These are phyloP conservation scores for Microctenopoma steveboyesi DNA, from an alignment of 2,797 vertebrate genomes.

Conservation along the genomic window DNA sequence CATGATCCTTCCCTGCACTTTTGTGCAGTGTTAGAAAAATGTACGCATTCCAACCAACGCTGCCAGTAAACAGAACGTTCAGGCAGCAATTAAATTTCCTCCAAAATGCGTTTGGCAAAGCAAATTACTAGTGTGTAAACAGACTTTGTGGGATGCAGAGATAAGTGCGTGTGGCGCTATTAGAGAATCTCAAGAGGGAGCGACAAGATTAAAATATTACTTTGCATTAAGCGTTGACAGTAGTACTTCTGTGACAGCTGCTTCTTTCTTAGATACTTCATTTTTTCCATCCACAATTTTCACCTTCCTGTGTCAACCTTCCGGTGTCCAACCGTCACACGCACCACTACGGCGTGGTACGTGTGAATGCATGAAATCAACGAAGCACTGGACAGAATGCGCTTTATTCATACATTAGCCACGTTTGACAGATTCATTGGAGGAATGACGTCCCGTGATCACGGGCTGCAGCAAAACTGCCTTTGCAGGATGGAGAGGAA, in stretches of 20 bases:
- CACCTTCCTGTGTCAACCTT: not conserved
- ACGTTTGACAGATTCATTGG: conserved; percentile 8
- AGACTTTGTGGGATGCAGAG: conserved; percentile 7
- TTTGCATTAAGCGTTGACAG: not conserved
- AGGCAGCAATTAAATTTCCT: conserved; percentile 7
- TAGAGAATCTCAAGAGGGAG: conserved; percentile 13
- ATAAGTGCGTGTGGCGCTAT: conserved; percentile 2
- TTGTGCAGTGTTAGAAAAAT: conserved; percentile 1
- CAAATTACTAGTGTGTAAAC: conserved; percentile 11
- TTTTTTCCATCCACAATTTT: not conserved
- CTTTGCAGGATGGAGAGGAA: conserved; percentile 2
- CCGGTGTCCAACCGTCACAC: not conserved
- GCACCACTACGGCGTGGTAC: not conserved
- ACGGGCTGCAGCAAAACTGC: not conserved
- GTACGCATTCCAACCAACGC: conserved; percentile 11
- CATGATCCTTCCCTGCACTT: not conserved
- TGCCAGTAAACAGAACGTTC: conserved; percentile 14
- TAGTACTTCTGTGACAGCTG: not conserved
- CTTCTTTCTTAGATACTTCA: not conserved
- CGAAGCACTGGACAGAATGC: not conserved
- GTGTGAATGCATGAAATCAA: not conserved
- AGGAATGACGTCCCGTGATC: not conserved
- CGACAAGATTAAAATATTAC: conserved; percentile 21
- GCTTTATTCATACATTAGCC: not conserved
- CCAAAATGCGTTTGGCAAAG: conserved; percentile 19